These are phyloP conservation scores for Habropoda laboriosa DNA, from an alignment of 1,140 invertebrate genomes.

Conservation along the genomic window DNA sequence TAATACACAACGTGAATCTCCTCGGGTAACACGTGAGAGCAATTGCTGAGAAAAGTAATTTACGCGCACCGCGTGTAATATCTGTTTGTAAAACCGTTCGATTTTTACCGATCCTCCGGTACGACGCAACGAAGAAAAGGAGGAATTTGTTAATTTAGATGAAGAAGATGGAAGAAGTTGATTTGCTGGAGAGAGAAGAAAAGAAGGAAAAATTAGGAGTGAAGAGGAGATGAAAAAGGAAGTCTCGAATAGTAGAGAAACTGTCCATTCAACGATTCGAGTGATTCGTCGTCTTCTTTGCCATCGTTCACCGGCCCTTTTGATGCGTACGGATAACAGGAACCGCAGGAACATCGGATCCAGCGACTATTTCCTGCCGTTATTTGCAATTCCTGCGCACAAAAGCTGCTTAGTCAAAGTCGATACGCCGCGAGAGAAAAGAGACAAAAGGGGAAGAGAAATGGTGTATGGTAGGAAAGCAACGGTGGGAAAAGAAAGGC, in stretches of 20 bases:
- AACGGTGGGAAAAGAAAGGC: neutral
- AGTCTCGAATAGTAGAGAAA: no score
- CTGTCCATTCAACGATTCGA: neutral
- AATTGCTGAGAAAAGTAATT: slow-evolving; percentile 4
- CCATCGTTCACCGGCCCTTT: neutral
- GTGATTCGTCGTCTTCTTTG: neutral
- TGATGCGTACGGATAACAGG: slow-evolving; percentile 15
- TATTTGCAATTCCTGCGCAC: slow-evolving; percentile 27
- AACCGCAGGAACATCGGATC: slow-evolving; percentile 6
- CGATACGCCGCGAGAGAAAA: neutral
- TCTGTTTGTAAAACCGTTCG: no score
- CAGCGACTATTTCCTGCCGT: neutral
- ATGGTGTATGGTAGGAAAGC: neutral
- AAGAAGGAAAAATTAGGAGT: no score
- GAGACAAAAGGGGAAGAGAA: neutral
- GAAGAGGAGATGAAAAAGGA: neutral
- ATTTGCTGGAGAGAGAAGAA: no score
- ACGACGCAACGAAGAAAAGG: no score
- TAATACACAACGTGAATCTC: neutral
- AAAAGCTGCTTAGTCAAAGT: slow-evolving; percentile 43
- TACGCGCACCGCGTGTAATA: neutral
- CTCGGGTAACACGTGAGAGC: neutral
- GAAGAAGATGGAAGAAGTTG: no score
- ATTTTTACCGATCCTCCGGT: no score
- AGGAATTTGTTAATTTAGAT: no score